Conservation (phyloP, 2,113 vertebrate species). For the Prionailurus viverrinus region DNA sequence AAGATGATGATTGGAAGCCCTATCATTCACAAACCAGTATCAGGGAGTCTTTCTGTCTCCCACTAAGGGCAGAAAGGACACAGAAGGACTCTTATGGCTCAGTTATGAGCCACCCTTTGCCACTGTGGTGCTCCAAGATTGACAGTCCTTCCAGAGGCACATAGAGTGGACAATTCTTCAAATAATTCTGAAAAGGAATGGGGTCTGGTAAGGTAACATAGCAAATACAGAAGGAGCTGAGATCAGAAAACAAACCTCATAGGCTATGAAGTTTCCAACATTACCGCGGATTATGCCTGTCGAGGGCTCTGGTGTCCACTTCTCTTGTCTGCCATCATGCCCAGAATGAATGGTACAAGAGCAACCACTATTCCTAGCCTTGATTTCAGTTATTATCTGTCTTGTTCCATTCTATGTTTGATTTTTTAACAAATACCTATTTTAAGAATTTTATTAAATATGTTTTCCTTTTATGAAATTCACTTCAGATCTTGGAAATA, state of each 20-base stretch:
- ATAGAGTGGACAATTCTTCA: background rate
- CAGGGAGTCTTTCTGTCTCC: background rate
- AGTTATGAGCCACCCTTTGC: background rate
- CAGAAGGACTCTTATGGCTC: background rate
- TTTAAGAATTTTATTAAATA: background rate
- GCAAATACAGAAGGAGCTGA: background rate
- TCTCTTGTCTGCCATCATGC: background rate
- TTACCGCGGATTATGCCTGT: background rate
- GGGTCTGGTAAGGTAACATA: background rate
- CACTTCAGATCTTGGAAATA: background rate
- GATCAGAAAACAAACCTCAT: background rate
- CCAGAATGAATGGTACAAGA: background rate
- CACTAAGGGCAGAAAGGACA: background rate
- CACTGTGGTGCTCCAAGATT: background rate
- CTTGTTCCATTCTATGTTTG: background rate
- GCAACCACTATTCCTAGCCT: background rate
- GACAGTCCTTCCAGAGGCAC: background rate
- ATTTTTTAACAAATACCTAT: background rate
- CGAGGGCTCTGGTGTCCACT: background rate
- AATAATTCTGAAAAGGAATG: background rate
- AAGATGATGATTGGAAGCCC: background rate
- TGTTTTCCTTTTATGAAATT: slow-evolving; percentile 10
- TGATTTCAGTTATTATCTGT: background rate
- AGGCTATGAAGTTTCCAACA: background rate
- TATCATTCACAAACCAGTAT: background rate